Percentiles rank a stretch among this genome's conserved stretches.
These are phyloP conservation scores for Hypomesus transpacificus DNA, from an alignment of 2,113 vertebrate species.

Conservation along the genomic window DNA sequence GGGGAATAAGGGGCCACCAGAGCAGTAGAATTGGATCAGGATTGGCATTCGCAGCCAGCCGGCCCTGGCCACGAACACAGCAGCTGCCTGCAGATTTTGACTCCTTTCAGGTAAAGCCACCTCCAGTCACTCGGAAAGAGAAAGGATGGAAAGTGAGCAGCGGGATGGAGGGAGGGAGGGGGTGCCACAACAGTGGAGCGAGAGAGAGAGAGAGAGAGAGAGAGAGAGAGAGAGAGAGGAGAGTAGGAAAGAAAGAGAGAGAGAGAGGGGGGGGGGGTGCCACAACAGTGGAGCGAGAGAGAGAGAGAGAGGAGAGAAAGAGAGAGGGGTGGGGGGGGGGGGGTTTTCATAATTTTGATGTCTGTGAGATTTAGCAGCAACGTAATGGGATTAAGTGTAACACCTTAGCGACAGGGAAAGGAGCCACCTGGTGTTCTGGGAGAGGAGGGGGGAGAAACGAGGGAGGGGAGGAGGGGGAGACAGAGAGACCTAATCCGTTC, in stretches of 20 bases:
- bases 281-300: not conserved
- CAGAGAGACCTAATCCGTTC: slow-evolving; percentile 80
- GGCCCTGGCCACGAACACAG: slow-evolving; percentile 68
- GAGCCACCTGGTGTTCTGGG: slow-evolving; percentile 86
- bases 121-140: slow-evolving; percentile 89
- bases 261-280: slow-evolving; percentile 41
- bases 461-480: slow-evolving; percentile 13
- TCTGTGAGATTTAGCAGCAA: slow-evolving; percentile 86
- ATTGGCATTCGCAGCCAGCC: slow-evolving; percentile 84
- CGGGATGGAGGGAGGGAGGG: not conserved
- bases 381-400: slow-evolving; percentile 93
- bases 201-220: not conserved
- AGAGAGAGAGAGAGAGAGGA: slow-evolving; percentile 76
- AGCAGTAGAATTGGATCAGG: slow-evolving; percentile 85
- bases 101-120: slow-evolving; percentile 89
- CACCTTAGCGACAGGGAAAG: slow-evolving; percentile 80
- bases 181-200: not conserved
- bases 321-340: slow-evolving; percentile 75
- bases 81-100: slow-evolving; percentile 87
- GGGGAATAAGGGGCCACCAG: slow-evolving; percentile 91
- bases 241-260: slow-evolving; percentile 72
- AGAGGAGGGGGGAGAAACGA: slow-evolving; percentile 60
- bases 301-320: slow-evolving; percentile 56
- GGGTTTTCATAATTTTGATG: slow-evolving; percentile 89
- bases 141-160: slow-evolving; percentile 77